Base-by-base conservation (phyloP, 2,888 invertebrate species). In the Chydorus sphaericus region DNA sequence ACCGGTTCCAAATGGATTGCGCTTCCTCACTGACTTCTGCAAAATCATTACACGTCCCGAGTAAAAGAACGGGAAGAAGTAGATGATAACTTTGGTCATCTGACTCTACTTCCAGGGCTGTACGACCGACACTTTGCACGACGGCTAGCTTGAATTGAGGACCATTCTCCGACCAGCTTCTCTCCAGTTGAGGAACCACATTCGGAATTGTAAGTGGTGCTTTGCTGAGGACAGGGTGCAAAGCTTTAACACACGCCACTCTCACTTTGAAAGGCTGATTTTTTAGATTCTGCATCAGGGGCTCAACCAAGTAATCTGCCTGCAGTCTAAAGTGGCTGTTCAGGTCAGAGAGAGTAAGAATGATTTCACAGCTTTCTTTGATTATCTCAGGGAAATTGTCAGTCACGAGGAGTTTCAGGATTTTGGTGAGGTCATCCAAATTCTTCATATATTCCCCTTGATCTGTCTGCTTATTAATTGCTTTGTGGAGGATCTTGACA, bases 301-400 rank as follows among this genome's bases (percentile, higher is more conserved):
- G 44, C 26, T 44, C 44, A 44, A 44, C 44, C 20, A 44, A 44
- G 7, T n/a, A 44, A 20, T 44, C 44, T 23, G 44, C 44, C 26
- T 44, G 44, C 18, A 44, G 20, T 44, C 44, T 44, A 20, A 44
- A 44, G 20, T 44, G 20, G 8, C 26, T 26, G 11, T 44, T 44
- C 26, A 4, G 10, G 4, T 44, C 44, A 11, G 44, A 44, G 3
- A 44, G 16, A n/a, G 20, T 10, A 4, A 20, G 10, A n/a, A 44
- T 44, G 44, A 44, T 44, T 5, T 44, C 44, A 44, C 44, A 44
- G 44, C 14, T 26, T 44, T 44, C 44, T 44, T 44, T 44, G 44
- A 44, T 26, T 23, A 44, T 26, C 14, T 44, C 44, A 5, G 23
- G 23, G 11, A 7, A 44, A 14, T 26, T 20, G 11, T 44, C 44